phyloP scores from a whole-genome alignment of 35 echinoderm and acorn worm genomes.

The Amphiura filiformis region DNA sequence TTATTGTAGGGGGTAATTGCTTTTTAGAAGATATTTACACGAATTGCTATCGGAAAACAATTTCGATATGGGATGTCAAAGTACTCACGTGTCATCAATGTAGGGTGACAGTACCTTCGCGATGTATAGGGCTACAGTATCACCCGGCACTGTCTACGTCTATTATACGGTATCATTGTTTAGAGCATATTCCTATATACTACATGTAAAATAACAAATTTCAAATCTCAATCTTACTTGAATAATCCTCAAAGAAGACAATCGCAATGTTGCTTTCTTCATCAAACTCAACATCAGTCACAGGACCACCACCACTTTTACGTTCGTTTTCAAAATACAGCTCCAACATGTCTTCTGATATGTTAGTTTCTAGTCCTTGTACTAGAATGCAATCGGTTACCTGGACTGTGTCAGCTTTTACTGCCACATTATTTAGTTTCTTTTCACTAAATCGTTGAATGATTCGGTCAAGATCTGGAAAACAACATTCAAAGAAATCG shows the following conservation, averaged over 20 bases:
- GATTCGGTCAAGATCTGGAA: background rate
- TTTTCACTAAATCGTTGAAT: background rate
- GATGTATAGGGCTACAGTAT: too few species aligned
- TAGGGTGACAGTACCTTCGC: too few species aligned
- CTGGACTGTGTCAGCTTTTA: background rate
- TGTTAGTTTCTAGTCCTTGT: background rate
- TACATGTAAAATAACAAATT: too few species aligned
- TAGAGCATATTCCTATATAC: too few species aligned
- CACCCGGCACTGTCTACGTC: too few species aligned
- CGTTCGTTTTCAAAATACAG: conserved; percentile 45
- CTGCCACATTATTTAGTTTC: background rate
- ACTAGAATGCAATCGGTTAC: background rate
- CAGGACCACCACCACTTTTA: conserved; percentile 36
- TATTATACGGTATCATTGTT: too few species aligned
- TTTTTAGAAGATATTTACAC: too few species aligned
- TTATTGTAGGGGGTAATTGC: too few species aligned
- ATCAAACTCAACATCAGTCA: conserved; percentile 15
- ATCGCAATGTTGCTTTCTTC: background rate
- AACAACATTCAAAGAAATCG: background rate
- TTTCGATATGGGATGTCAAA: too few species aligned
- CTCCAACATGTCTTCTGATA: conserved; percentile 15
- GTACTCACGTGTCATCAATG: too few species aligned
- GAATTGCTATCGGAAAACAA: too few species aligned
- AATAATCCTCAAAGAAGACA: conserved; percentile 34
- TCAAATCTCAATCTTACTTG: conserved; percentile 21